Evolutionary conservation across 35 echinoderm and acorn worm species (phyloP).

Genomic region (Nesometra sesokonis): DNA sequence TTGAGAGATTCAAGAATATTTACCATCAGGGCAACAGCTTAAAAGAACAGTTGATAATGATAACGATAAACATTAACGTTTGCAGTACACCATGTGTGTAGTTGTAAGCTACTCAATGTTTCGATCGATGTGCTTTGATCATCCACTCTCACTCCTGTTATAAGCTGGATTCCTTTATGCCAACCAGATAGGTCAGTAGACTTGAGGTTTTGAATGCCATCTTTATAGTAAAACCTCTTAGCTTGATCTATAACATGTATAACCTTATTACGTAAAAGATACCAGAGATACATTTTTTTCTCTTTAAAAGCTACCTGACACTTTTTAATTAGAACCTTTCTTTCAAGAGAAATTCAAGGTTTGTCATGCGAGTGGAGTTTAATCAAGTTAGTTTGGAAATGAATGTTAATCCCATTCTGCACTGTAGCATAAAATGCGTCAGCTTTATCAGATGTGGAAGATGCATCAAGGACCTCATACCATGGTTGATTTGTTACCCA

Average conservation of each 20-base stretch:
- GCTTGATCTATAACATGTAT: no score
- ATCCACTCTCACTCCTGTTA: no score
- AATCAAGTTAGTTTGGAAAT: slow-evolving; percentile 9
- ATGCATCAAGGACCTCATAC: slow-evolving; percentile 7
- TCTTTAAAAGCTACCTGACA: slow-evolving; percentile 10
- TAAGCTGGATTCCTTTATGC: slow-evolving; percentile 1
- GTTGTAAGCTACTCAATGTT: no score
- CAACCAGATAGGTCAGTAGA: slow-evolving; percentile 13
- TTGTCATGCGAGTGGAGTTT: slow-evolving; percentile 22
- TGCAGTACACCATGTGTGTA: no score
- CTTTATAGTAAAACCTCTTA: no score
- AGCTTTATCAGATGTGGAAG: slow-evolving; percentile 5
- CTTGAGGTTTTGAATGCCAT: slow-evolving; percentile 9
- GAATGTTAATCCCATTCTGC: background rate
- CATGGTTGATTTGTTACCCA: no score
- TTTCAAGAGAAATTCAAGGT: slow-evolving; percentile 27
- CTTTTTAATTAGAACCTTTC: slow-evolving; percentile 14
- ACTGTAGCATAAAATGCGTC: slow-evolving; percentile 8
- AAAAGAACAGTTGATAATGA: no score
- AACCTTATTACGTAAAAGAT: no score
- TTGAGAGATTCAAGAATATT: no score
- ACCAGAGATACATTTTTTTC: slow-evolving; percentile 4
- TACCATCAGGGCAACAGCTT: no score
- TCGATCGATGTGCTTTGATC: no score
- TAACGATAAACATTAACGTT: no score